Conservation (phyloP, 1,140 invertebrate genomes). For the Trichoplusia ni region DNA sequence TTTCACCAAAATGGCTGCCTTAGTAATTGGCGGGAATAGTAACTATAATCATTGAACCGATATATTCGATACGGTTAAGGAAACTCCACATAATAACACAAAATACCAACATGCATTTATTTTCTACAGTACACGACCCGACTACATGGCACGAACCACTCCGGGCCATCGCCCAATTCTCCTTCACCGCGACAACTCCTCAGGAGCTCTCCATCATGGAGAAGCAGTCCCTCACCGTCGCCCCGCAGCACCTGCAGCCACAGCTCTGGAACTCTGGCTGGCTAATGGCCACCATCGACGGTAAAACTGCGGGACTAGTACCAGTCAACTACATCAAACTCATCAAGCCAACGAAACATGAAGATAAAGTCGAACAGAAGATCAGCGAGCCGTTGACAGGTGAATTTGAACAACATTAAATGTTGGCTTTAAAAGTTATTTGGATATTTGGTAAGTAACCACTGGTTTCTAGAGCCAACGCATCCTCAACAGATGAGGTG, state of each 20-base stretch:
- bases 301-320: conserved; percentile 87
- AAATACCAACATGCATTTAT: neutral
- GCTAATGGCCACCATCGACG: conserved; percentile 87
- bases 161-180: conserved; percentile 88
- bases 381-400: no score
- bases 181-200: conserved; percentile 87
- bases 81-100: neutral
- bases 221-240: conserved; percentile 90
- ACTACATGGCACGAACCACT: conserved; percentile 88
- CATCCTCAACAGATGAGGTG: no score
- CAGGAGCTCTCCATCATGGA: conserved; percentile 90
- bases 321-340: conserved; percentile 91
- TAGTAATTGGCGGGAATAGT: no score
- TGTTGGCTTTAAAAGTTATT: no score
- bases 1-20: no score
- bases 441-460: no score
- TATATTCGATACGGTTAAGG: no score
- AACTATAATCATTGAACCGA: no score
- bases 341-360: conserved; percentile 46
- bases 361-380: neutral
- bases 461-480: no score
- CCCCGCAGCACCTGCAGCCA: conserved; percentile 90
- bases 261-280: conserved; percentile 87
- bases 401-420: no score
- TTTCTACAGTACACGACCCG: conserved; percentile 83